Evolutionary conservation across 2,113 vertebrate species (phyloP), one percentile per base, ranked within the genome.

Genomic region (Mustela nigripes): DNA sequence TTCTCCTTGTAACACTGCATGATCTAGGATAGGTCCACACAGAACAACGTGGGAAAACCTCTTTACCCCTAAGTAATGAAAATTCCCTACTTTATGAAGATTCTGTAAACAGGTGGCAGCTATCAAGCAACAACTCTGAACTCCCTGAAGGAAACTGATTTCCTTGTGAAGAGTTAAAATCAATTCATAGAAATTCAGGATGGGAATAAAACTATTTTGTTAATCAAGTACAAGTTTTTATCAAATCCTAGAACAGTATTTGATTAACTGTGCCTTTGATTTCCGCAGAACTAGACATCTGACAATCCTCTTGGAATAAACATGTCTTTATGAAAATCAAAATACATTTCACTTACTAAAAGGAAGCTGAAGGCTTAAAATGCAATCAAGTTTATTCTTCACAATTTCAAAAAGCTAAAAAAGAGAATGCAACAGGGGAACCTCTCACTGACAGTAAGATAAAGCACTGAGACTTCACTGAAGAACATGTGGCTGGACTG

Each of bases 321-420:
- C 36, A 73, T 10, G 71, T 71, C 50, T 95, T 85, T 89, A 83
- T 26, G n/a, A 69, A 93, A 93, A 73, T 36, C 19, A 26, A 78
- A 97, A 83, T 83, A 83, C 2, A 78, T 11, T 45, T 90, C 69
- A 91, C 48, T 65, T 65, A 81, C 33, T 87, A 94, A 93, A 79
- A 90, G 36, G 15, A 89, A 63, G 19, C 7, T 67, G 76, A 91
- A 93, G 56, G 80, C 74, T 93, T 90, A 95, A 92, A 91, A 95
- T 78, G 33, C 15, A 80, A 91, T 58, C 60, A 69, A 45, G 42
- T 11, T 71, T 91, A 85, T 45, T 82, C 36, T 73, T 73, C 18
- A 67, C 22, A 69, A 87, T 88, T 71, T 58, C 69, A 92, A 96
- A 88, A 78, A n/a, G 24, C 33, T 60, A 36, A n/a, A 73, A 50